Conservation (phyloP, 64 coral and sea anemone species). For the Platygyra sinensis region DNA sequence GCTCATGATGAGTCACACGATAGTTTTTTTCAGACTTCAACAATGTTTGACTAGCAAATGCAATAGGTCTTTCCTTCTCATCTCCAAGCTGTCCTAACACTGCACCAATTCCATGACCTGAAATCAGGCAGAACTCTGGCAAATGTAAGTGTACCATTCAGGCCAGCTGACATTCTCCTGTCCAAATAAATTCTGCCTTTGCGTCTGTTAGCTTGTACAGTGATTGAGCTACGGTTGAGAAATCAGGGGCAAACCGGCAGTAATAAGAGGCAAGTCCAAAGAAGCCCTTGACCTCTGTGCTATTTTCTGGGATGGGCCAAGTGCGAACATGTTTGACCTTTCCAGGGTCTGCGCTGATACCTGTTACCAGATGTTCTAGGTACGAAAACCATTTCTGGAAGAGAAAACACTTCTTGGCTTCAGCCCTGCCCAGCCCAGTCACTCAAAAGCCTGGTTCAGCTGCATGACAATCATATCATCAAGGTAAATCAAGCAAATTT, state of each 20-base stretch:
- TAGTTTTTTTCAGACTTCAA: too few species aligned
- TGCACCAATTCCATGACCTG: too few species aligned
- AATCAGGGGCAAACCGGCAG: not conserved
- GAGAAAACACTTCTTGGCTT: conserved; percentile 5
- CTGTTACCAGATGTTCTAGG: conserved; percentile 4
- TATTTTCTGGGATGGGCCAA: conserved; percentile 7
- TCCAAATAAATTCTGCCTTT: too few species aligned
- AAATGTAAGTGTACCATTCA: too few species aligned
- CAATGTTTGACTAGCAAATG: not conserved
- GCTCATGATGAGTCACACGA: too few species aligned
- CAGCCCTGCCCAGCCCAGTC: not conserved
- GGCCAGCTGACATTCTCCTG: too few species aligned
- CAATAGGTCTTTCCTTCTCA: too few species aligned
- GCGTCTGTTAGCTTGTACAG: too few species aligned
- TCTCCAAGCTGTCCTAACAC: too few species aligned
- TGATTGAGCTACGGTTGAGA: conserved; percentile 15
- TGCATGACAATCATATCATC: conserved; percentile 23
- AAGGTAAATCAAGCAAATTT: conserved; percentile 17
- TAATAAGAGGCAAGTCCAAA: conserved; percentile 13
- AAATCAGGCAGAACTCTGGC: too few species aligned
- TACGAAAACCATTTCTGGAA: conserved; percentile 18
- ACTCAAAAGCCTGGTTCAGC: not conserved
- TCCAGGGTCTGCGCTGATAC: not conserved
- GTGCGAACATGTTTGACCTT: conserved; percentile 11
- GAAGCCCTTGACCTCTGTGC: not conserved